A percentile compares a stretch with the other conserved stretches of the same genome.
phyloP scores from a whole-genome alignment of 2,888 invertebrate genomes.

The Tinea trinotella region DNA sequence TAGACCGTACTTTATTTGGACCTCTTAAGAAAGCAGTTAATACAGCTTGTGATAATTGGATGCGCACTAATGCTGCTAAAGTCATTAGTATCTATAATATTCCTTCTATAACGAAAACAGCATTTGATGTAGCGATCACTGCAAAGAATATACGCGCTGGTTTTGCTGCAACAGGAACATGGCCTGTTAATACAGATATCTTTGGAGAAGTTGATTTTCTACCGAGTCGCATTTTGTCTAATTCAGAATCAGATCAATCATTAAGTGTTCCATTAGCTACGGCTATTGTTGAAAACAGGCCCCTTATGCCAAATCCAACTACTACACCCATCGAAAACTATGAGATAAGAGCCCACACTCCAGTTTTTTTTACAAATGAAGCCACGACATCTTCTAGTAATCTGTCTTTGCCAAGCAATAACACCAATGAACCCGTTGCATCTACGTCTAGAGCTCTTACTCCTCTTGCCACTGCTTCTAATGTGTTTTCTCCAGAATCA shows the following conservation, averaged over 20 bases:
- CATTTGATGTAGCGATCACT: conserved; percentile 15
- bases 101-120: neutral
- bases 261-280: conserved; percentile 2
- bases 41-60: too few relatives aligned
- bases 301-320: conserved; percentile 1
- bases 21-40: conserved; percentile 33
- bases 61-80: conserved; percentile 25
- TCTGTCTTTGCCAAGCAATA: neutral
- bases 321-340: too few relatives aligned
- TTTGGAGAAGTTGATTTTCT: conserved; percentile 12
- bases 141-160: conserved; percentile 7
- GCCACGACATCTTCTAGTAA: neutral
- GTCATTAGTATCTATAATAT: conserved; percentile 2
- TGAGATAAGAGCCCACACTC: conserved; percentile 2
- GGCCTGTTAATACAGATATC: conserved; percentile 13
- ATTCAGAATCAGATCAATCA: conserved; percentile 6
- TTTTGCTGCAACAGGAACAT: conserved; percentile 6
- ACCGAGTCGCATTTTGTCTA: conserved; percentile 4
- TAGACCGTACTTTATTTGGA: conserved; percentile 33
- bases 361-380: neutral
- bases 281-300: neutral
- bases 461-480: conserved; percentile 2
- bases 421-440: conserved; percentile 16
- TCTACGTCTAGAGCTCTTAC: conserved; percentile 14
- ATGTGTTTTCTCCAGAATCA: conserved; percentile 1